Percentiles rank a stretch among this genome's conserved stretches.
These are phyloP conservation scores for Charina bottae DNA, from an alignment of 2,113 vertebrate species.

Conservation along the genomic window DNA sequence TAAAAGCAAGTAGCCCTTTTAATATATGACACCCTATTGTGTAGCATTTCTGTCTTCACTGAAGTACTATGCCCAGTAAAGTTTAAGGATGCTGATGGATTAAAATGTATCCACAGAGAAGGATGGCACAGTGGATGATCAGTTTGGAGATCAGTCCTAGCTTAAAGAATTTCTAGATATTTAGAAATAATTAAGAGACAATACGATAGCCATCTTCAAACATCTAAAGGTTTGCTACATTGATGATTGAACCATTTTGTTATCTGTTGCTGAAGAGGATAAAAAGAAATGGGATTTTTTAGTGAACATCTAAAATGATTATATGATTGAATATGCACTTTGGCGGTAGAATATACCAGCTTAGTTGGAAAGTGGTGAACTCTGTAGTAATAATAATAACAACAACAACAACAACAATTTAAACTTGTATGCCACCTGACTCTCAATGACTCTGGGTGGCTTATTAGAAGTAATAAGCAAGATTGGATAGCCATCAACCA, in stretches of 20 bases:
- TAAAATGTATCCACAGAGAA: not conserved
- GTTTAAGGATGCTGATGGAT: not conserved
- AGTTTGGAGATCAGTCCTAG: not conserved
- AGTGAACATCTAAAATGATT: not conserved
- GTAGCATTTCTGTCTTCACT: not conserved
- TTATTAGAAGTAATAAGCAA: too few species aligned
- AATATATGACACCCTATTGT: not conserved
- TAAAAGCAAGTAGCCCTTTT: not conserved
- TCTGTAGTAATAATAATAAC: not conserved
- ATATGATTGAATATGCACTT: not conserved
- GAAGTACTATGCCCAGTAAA: not conserved
- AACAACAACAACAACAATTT: not conserved
- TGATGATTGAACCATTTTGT: not conserved
- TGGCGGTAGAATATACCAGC: not conserved
- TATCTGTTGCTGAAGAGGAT: not conserved
- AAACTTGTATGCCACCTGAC: too few species aligned
- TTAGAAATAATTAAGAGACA: not conserved
- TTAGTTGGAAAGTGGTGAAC: not conserved
- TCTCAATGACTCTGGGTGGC: too few species aligned
- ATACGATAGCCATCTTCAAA: not conserved
- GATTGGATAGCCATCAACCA: too few species aligned
- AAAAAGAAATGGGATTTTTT: not conserved
- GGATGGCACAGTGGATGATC: not conserved
- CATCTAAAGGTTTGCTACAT: not conserved
- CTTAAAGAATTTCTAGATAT: not conserved